These are phyloP conservation scores for Brenthis daphne DNA, from an alignment of 2,888 invertebrate genomes.

Conservation along the genomic window DNA sequence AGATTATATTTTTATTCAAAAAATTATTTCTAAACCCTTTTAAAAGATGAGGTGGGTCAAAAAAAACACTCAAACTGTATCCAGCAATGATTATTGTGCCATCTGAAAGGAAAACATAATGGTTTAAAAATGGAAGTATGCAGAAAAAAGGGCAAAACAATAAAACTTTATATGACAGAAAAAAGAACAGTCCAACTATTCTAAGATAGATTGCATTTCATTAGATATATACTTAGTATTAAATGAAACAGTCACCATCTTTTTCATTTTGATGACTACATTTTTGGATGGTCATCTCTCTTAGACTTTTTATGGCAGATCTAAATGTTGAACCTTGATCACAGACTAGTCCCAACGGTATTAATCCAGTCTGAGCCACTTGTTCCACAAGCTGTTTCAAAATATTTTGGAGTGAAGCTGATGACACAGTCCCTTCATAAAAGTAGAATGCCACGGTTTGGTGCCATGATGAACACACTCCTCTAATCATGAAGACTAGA, in stretches of 20 bases:
- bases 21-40: too few relatives aligned
- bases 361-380: constrained; percentile 28
- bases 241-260: constrained; percentile 23
- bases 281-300: constrained; percentile 26
- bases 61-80: too few relatives aligned
- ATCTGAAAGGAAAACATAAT: too few relatives aligned
- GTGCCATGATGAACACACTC: constrained; percentile 27
- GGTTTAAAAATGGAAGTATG: too few relatives aligned
- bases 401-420: background rate
- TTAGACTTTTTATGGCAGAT: constrained; percentile 33
- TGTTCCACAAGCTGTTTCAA: background rate
- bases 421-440: constrained; percentile 19
- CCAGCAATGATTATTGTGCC: too few relatives aligned
- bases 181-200: constrained; percentile 17
- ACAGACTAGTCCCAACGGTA: constrained; percentile 40
- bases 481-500: constrained; percentile 31
- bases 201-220: constrained; percentile 13
- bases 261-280: constrained; percentile 23
- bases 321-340: constrained; percentile 44
- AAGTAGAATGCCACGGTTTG: constrained; percentile 23
- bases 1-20: too few relatives aligned
- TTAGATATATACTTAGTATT: constrained; percentile 4
- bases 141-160: constrained; percentile 6
- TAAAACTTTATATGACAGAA: background rate
- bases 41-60: too few relatives aligned